Percentiles rank a stretch among this genome's conserved stretches.
Evolutionary conservation across 2,797 vertebrate genomes (phyloP).

Genomic region (Microctenopoma lineatum): DNA sequence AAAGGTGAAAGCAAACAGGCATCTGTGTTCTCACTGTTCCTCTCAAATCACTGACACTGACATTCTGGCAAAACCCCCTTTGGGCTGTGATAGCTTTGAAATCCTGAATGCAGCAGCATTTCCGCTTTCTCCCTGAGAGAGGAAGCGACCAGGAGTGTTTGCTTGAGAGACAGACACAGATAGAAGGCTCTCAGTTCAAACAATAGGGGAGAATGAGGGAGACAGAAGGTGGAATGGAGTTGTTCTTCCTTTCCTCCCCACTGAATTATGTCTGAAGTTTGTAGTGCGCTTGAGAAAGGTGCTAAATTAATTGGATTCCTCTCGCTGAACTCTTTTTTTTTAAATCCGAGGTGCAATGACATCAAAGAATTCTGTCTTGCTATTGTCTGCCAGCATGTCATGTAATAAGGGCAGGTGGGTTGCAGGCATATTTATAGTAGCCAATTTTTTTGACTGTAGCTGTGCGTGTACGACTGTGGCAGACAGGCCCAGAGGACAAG

Average conservation of each 20-base stretch:
- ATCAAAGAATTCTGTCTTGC: constrained; percentile 43
- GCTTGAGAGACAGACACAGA: constrained; percentile 57
- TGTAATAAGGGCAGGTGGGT: constrained; percentile 20
- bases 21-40: constrained; percentile 36
- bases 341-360: constrained; percentile 51
- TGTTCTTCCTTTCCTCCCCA: constrained; percentile 34
- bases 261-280: constrained; percentile 61
- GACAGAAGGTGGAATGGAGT: constrained; percentile 56
- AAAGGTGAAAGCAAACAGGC: constrained; percentile 53
- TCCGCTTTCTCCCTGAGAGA: constrained; percentile 35
- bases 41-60: constrained; percentile 61
- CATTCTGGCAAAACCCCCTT: constrained; percentile 56
- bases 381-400: constrained; percentile 28
- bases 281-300: constrained; percentile 60
- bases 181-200: constrained; percentile 70
- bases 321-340: constrained; percentile 52
- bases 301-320: constrained; percentile 67
- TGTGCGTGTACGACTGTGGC: constrained; percentile 11
- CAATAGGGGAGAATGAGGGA: constrained; percentile 41
- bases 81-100: constrained; percentile 61
- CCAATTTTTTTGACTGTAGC: constrained; percentile 27
- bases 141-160: constrained; percentile 62
- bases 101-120: constrained; percentile 37
- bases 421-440: constrained; percentile 41
- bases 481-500: constrained; percentile 35